Conservation (phyloP, 2,888 invertebrate genomes). For the Drosophila cyrtoloma region DNA sequence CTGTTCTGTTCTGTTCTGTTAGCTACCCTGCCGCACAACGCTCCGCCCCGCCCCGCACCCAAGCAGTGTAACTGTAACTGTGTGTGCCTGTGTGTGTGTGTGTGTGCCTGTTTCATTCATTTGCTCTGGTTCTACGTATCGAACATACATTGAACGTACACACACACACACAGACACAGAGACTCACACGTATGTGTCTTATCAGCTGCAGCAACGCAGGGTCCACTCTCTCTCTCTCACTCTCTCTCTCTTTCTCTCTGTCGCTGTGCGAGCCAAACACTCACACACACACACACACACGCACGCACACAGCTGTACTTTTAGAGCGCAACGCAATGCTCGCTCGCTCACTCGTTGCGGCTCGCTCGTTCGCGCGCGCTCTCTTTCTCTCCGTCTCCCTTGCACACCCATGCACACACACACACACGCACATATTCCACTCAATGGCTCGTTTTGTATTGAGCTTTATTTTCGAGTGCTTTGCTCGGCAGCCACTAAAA, state of each 20-base stretch:
- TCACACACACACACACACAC: slow-evolving; percentile 3
- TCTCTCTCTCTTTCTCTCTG: slow-evolving; percentile 5
- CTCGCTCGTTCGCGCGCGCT: slow-evolving; percentile 23
- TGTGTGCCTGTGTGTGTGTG: slow-evolving; percentile 8
- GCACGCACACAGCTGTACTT: slow-evolving; percentile 3
- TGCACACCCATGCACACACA: slow-evolving; percentile 8
- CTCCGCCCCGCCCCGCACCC: slow-evolving; percentile 43
- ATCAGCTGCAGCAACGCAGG: slow-evolving; percentile 70
- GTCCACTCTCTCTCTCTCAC: slow-evolving; percentile 64
- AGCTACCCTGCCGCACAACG: slow-evolving; percentile 38
- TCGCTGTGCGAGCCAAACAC: slow-evolving; percentile 3
- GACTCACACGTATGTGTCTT: slow-evolving; percentile 57
- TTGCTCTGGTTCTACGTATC: slow-evolving; percentile 68
- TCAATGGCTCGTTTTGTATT: slow-evolving; percentile 74
- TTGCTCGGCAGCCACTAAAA: slow-evolving; percentile 45
- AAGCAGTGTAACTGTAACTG: slow-evolving; percentile 2
- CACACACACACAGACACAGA: slow-evolving; percentile 19
- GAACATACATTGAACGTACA: slow-evolving; percentile 75
- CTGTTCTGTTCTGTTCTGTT: slow-evolving; percentile 12
- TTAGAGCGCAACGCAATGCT: slow-evolving; percentile 48
- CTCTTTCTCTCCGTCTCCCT: slow-evolving; percentile 20
- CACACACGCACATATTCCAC: slow-evolving; percentile 45
- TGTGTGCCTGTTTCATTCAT: slow-evolving; percentile 68
- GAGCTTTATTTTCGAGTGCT: slow-evolving; percentile 71
- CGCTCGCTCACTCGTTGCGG: slow-evolving; percentile 39